Conservation (phyloP, 2,888 invertebrate species). For the Notocelia uddmanniana region DNA sequence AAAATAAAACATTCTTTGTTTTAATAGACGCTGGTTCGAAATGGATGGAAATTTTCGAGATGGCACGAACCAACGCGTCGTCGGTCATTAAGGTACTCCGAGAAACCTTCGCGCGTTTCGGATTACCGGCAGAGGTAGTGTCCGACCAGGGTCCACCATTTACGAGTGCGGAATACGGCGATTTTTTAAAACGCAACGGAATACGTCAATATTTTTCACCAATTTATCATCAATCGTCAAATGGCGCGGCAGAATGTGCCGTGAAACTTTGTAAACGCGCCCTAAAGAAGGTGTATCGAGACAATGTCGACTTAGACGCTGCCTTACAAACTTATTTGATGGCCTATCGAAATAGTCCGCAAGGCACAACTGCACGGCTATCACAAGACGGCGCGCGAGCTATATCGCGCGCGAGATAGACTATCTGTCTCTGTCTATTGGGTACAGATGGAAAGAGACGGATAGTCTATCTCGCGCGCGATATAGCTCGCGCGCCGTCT, state of each 20-base stretch:
- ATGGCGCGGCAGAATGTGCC: conserved; percentile 31
- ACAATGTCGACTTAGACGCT: conserved; percentile 6
- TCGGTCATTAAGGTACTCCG: conserved; percentile 20
- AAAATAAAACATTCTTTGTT: conserved; percentile 19
- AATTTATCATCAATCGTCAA: conserved; percentile 34
- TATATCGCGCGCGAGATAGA: too few species aligned
- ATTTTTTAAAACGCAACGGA: conserved; percentile 27
- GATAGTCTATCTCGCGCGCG: too few species aligned
- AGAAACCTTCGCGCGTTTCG: conserved; percentile 23
- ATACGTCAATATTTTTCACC: conserved; percentile 30
- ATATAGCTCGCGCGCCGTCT: too few species aligned
- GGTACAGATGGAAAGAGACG: too few species aligned
- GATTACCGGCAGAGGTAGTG: conserved; percentile 25
- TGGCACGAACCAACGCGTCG: conserved; percentile 32
- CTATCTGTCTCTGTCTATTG: too few species aligned
- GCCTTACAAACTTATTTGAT: conserved; percentile 10
- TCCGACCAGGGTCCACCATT: conserved; percentile 44
- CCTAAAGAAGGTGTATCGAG: not conserved
- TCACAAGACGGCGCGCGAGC: too few species aligned
- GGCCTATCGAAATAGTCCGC: conserved; percentile 2
- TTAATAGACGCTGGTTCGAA: conserved; percentile 21
- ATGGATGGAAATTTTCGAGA: conserved; percentile 29
- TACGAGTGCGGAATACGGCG: conserved; percentile 9
- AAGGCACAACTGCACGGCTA: conserved; percentile 4
- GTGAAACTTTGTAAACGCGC: conserved; percentile 25